Percentiles rank a stretch among this genome's conserved stretches.
phyloP scores from a whole-genome alignment of 2,797 vertebrate genomes.

The Mus caroli region DNA sequence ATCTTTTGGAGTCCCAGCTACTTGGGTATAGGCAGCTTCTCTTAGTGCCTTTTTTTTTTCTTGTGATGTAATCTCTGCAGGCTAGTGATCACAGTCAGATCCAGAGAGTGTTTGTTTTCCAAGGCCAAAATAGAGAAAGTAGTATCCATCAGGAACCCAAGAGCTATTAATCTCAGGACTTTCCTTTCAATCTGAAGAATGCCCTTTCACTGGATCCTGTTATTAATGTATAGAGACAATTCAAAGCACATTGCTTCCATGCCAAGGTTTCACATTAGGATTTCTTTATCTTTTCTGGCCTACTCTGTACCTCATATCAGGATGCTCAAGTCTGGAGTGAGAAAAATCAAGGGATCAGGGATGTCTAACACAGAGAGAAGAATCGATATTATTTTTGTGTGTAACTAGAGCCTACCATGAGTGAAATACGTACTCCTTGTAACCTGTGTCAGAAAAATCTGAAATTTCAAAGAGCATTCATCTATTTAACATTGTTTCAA shows the following conservation, averaged over 20 bases:
- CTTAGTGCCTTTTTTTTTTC: not conserved
- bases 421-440: not conserved
- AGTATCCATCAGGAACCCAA: slow-evolving; percentile 64
- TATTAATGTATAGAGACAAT: slow-evolving; percentile 61
- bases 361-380: slow-evolving; percentile 23
- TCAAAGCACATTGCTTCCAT: slow-evolving; percentile 54
- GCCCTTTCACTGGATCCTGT: slow-evolving; percentile 37
- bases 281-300: slow-evolving; percentile 65
- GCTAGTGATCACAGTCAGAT: slow-evolving; percentile 54
- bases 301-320: slow-evolving; percentile 40
- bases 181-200: slow-evolving; percentile 74
- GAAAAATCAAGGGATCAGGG: slow-evolving; percentile 15
- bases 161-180: slow-evolving; percentile 1
- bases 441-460: slow-evolving; percentile 29
- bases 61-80: slow-evolving; percentile 26
- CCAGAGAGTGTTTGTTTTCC: slow-evolving; percentile 31
- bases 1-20: not conserved
- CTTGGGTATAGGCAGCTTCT: not conserved
- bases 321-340: slow-evolving; percentile 16
- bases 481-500: slow-evolving; percentile 52
- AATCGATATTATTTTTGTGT: slow-evolving; percentile 4
- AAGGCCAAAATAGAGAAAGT: slow-evolving; percentile 42
- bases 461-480: slow-evolving; percentile 58
- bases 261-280: slow-evolving; percentile 73
- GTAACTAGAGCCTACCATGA: slow-evolving; percentile 36